Conservation (phyloP, 1,140 invertebrate genomes). For the Ceratoteleas bidentatus region DNA sequence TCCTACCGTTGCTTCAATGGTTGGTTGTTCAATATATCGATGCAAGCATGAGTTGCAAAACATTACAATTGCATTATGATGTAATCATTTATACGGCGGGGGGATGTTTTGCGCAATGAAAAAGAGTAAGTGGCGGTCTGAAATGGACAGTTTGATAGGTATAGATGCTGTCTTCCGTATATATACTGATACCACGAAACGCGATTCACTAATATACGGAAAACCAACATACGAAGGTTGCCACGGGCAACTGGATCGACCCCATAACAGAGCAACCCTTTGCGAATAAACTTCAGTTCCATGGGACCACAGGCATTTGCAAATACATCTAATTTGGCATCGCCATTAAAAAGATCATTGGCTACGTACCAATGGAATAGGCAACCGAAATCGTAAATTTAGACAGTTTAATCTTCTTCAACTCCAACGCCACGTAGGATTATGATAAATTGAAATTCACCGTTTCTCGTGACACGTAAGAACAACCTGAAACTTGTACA, state of each 20-base stretch:
- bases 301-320: slow-evolving; percentile 10
- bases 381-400: too few relatives aligned
- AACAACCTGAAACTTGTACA: too few relatives aligned
- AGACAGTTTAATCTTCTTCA: too few relatives aligned
- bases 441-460: too few relatives aligned
- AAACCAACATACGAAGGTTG: slow-evolving; percentile 48
- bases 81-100: not conserved
- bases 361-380: not conserved
- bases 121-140: not conserved
- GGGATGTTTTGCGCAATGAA: not conserved
- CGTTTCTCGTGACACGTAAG: too few relatives aligned
- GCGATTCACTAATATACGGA: slow-evolving; percentile 29
- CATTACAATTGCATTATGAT: not conserved
- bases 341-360: not conserved
- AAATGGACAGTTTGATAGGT: slow-evolving; percentile 7
- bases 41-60: not conserved
- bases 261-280: slow-evolving; percentile 39
- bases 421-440: not conserved
- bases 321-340: slow-evolving; percentile 9
- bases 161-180: slow-evolving; percentile 11
- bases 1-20: too few relatives aligned
- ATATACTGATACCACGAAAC: slow-evolving; percentile 20
- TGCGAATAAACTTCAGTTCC: slow-evolving; percentile 28
- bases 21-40: not conserved
- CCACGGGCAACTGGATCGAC: slow-evolving; percentile 59